Evolutionary conservation across 2,888 invertebrate species (phyloP).

Genomic region (Pyrochroa serraticornis): DNA sequence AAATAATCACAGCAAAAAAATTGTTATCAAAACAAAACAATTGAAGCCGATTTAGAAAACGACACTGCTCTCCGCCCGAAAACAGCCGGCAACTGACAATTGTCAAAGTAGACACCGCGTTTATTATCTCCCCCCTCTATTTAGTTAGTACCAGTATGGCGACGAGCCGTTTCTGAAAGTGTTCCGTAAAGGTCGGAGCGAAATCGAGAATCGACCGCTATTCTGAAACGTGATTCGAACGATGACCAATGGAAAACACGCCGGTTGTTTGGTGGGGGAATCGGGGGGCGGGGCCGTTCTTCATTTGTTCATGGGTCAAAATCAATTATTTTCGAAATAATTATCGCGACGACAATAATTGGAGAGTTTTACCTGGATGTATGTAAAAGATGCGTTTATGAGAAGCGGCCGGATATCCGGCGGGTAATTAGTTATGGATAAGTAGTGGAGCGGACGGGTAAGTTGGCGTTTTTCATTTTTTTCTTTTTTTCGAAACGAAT

Average conservation of each 20-base stretch:
- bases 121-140: constrained; percentile 12
- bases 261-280: not conserved
- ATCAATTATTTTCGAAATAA: too few relatives aligned
- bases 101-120: constrained; percentile 4
- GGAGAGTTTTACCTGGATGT: too few relatives aligned
- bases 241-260: constrained; percentile 6
- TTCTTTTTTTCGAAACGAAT: not conserved
- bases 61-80: not conserved
- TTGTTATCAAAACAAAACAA: constrained; percentile 8
- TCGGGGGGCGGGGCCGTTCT: constrained; percentile 7
- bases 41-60: not conserved
- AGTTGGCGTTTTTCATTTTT: not conserved
- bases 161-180: not conserved
- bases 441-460: too few relatives aligned
- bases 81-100: constrained; percentile 21
- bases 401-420: not conserved
- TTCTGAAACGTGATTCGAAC: not conserved
- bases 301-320: constrained; percentile 15
- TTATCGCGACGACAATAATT: too few relatives aligned
- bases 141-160: constrained; percentile 1
- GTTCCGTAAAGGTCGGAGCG: not conserved
- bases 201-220: constrained; percentile 3
- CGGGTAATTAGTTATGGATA: not conserved
- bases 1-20: not conserved
- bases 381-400: too few relatives aligned